A percentile compares a stretch with the other conserved stretches of the same genome.
phyloP scores from a whole-genome alignment of 2,888 invertebrate species.

The Phortica okadai region DNA sequence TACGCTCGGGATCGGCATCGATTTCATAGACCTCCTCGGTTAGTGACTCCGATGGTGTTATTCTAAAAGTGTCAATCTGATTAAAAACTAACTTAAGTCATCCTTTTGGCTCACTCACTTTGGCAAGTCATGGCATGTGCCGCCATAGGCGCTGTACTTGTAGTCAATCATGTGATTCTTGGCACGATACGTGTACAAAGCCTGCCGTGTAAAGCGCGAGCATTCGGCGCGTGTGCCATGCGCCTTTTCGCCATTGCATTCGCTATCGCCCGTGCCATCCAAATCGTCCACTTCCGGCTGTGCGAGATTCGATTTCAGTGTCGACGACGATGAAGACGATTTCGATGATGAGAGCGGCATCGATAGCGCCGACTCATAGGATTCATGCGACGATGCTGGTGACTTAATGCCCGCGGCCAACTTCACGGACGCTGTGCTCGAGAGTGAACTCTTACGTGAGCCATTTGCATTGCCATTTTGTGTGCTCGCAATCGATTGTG shows the following conservation, averaged over 20 bases:
- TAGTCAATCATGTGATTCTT: constrained; percentile 94
- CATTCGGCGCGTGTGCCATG: constrained; percentile 72
- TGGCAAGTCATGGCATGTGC: constrained; percentile 90
- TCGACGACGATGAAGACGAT: constrained; percentile 64
- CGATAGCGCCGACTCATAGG: constrained; percentile 70
- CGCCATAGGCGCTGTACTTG: constrained; percentile 93
- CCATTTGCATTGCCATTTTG: constrained; percentile 60
- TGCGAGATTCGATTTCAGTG: constrained; percentile 70
- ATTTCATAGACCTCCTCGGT: constrained; percentile 93
- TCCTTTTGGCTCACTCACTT: constrained; percentile 78
- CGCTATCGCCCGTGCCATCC: constrained; percentile 49
- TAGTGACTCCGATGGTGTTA: constrained; percentile 79
- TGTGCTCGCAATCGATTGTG: constrained; percentile 43
- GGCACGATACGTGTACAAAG: constrained; percentile 86
- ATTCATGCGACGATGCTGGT: constrained; percentile 67
- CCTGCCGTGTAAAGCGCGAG: constrained; percentile 80
- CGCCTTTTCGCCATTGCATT: constrained; percentile 31
- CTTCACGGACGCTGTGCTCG: constrained; percentile 58
- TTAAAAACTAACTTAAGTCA: background rate
- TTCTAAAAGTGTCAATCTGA: constrained; percentile 54
- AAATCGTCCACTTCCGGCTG: constrained; percentile 71
- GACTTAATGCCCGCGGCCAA: constrained; percentile 50
- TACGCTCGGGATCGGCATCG: constrained; percentile 89
- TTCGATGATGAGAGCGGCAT: constrained; percentile 46
- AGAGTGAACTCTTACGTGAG: constrained; percentile 71